Evolutionary conservation across 1,140 invertebrate genomes (phyloP), one percentile per base, ranked within the genome.

Genomic region (Atta colombica): DNA sequence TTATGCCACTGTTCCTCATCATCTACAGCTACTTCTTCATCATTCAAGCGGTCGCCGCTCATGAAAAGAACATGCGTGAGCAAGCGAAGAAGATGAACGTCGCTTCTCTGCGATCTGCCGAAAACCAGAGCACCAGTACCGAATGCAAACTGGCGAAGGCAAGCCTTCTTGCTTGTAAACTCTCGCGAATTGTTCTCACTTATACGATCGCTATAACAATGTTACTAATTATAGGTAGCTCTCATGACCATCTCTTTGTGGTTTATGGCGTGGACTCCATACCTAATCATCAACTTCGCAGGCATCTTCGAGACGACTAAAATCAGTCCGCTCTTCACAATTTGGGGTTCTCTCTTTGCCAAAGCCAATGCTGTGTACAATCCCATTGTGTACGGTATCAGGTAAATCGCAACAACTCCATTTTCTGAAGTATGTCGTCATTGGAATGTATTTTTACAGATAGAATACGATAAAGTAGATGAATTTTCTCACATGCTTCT

Each of bases 1-100:
- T 97, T 86, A 55, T 96, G 6, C 98, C 98, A 2, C 92, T 98
- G 7, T 95, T 97, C 85, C 94, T 96, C 49, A 98, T 98, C 87
- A 96, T 98, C 92, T 97, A 97, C 92, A 97, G 97, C 69, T 98
- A 98, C 94, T 97, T 96, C 93, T 97, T 97, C 94, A 98, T 98
- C 89, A 96, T 98, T 21, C 90, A 97, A 95, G 97, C 98, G 71
- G 97, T 98, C 25, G 96, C 97, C 31, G 97, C 97, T 80, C 98
- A 98, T 92, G 98, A 98, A 93, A 97, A 97, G 94, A 96, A 96
- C 58, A 98, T 98, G 97, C 94, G 97, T 77, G 97, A 98, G 92
- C 97, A 98, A 94, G 97, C 97, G 3, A 98, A 98, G 94, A 98
- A 98, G 94, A 98, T 98, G 97, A 98, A 98, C 92, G 97, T 98